Conservation (phyloP, 2,888 invertebrate species). For the Empis livida region DNA sequence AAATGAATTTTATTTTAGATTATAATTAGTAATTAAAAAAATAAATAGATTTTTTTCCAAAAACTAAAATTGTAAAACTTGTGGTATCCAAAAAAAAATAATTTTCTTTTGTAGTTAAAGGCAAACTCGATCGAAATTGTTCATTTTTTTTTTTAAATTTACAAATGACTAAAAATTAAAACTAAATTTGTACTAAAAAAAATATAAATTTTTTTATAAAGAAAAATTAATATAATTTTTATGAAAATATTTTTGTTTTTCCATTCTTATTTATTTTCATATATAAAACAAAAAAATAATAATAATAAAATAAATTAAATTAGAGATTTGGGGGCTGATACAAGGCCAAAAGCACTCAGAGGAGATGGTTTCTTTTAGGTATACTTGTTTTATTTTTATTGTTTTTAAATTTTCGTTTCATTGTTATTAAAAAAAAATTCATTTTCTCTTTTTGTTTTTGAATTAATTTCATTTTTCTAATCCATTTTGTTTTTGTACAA, state of each 20-base stretch:
- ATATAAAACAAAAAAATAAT: constrained; percentile 7
- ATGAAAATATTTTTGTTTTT: constrained; percentile 12
- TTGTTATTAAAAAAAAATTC: not conserved
- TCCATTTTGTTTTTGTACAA: no score
- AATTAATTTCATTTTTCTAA: no score
- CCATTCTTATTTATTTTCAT: constrained; percentile 11
- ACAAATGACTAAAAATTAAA: no score
- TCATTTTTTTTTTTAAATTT: no score
- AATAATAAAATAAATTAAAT: constrained; percentile 10
- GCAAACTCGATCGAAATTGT: no score
- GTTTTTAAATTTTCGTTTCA: not conserved
- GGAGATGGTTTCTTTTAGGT: constrained; percentile 37
- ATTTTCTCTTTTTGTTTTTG: not conserved
- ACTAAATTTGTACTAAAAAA: not conserved
- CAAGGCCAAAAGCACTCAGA: constrained; percentile 36
- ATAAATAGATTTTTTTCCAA: no score
- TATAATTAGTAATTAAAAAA: no score
- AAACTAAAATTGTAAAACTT: no score
- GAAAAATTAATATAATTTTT: not conserved
- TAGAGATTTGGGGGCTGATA: constrained; percentile 33
- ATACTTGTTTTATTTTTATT: constrained; percentile 13
- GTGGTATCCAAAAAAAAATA: no score
- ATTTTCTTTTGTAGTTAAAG: not conserved
- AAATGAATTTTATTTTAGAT: no score
- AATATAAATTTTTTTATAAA: not conserved